Conservation (phyloP, 92 coral and sea anemone genomes). For the Heteractis magnifica region DNA sequence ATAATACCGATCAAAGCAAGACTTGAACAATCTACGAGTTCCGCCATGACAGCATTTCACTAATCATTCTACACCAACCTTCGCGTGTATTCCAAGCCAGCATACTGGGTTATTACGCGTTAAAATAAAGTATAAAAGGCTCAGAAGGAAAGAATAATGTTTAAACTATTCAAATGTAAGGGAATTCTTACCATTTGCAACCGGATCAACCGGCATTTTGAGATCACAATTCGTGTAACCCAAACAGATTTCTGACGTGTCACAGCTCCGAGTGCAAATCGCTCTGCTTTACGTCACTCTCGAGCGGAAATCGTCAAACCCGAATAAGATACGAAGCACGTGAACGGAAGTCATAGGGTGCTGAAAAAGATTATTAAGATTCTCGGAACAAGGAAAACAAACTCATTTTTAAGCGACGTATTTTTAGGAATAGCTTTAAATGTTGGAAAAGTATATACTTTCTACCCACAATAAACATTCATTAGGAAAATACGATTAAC, state of each 20-base stretch:
- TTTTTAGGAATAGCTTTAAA: not conserved
- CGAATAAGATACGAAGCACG: not conserved
- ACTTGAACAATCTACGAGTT: slow-evolving; percentile 5
- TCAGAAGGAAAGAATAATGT: slow-evolving; percentile 14
- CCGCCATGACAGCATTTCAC: slow-evolving; percentile 37
- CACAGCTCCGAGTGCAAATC: slow-evolving; percentile 50
- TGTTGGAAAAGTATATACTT: not conserved
- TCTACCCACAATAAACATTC: not conserved
- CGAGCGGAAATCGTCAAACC: slow-evolving; percentile 23
- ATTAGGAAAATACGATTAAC: not conserved
- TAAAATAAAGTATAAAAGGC: not conserved
- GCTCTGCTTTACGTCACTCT: slow-evolving; percentile 35
- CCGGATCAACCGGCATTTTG: slow-evolving; percentile 95
- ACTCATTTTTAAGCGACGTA: not conserved
- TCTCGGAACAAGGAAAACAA: not conserved
- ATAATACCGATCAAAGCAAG: not conserved
- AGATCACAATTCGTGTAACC: slow-evolving; percentile 47
- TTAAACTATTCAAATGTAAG: not conserved
- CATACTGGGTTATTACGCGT: not conserved
- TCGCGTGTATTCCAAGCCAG: slow-evolving; percentile 12
- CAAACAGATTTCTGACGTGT: slow-evolving; percentile 80
- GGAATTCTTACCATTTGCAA: slow-evolving; percentile 71
- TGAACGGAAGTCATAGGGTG: slow-evolving; percentile 5
- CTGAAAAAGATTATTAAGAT: not conserved
- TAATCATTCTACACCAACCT: slow-evolving; percentile 11